Evolutionary conservation across 2,113 vertebrate species (phyloP), one percentile per base, ranked within the genome.

Genomic region (Pelobates fuscus): DNA sequence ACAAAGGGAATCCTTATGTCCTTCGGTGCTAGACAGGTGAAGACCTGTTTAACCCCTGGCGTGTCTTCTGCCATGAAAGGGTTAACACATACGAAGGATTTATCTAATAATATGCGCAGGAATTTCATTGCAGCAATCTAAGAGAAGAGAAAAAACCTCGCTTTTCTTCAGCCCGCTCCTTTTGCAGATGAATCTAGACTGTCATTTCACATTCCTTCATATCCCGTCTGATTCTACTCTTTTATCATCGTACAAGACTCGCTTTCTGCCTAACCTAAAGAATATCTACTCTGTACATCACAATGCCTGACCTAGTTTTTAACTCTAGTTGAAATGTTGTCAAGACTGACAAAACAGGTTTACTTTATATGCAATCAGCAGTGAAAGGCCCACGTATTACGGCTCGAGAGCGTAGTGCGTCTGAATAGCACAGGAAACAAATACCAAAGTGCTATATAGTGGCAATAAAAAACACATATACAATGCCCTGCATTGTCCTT

Each of bases 271-370:
- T 52, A 57, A 37, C 23, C 32, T 27, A n/a, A 59, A 25, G 43
- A 26, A 67, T 67, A 67, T 73, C 26, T 54, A 41, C 66, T 29
- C 41, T 30, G 52, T 23, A 25, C 29, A 75, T 67, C 32, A 67
- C 59, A 67, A 66, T 59, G 72, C 58, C 27, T 77, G 64, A 76
- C 73, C 73, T 67, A 77, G 64, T 68, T 77, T 68, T 49, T 60
- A 52, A 64, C 29, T 76, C 57, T 70, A 41, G 59, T 67, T 76
- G 37, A 76, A 52, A 57, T 58, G 55, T 77, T 68, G 73, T 77
- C 65, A 77, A 59, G 65, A 41, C 55, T 77, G 65, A 65, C 73
- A 77, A 77, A 77, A 77, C 55, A 68, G 73, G 67, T 68, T 77
- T 61, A 61, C 29, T 68, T 77, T 77, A 60, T 77, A 77, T 68